Conservation (phyloP, 1,140 invertebrate species). For the Formica exsecta region DNA sequence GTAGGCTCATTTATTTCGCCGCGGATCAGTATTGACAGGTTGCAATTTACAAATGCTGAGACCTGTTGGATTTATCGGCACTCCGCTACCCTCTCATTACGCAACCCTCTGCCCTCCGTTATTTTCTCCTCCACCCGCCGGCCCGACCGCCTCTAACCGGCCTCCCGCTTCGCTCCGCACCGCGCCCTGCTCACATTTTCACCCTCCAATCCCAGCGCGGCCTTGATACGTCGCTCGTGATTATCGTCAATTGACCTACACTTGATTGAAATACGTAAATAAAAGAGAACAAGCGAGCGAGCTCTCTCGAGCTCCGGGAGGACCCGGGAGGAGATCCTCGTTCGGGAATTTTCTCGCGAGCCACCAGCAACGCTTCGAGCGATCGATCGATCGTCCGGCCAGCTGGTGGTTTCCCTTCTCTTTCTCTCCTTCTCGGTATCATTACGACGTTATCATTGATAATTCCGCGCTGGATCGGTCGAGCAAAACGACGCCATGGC, state of each 20-base stretch:
- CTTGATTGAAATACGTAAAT: conserved; percentile 76
- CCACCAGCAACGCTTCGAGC: conserved; percentile 49
- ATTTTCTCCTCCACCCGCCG: conserved; percentile 59
- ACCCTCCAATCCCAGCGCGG: conserved; percentile 78
- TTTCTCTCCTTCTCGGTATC: background rate
- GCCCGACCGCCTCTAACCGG: background rate
- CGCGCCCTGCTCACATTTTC: conserved; percentile 73
- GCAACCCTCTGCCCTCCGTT: conserved; percentile 77
- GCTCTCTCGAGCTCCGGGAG: conserved; percentile 7
- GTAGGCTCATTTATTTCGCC: conserved; percentile 82
- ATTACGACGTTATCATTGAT: conserved; percentile 68
- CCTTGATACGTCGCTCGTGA: conserved; percentile 76
- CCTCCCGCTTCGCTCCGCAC: background rate
- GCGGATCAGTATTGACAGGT: conserved; percentile 84
- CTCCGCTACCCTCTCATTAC: conserved; percentile 86
- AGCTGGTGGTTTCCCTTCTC: background rate
- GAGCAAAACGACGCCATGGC: background rate
- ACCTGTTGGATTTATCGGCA: conserved; percentile 86
- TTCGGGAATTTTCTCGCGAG: conserved; percentile 56
- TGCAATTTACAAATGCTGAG: conserved; percentile 87
- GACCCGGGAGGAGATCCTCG: conserved; percentile 49
- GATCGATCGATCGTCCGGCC: background rate
- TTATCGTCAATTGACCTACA: conserved; percentile 77
- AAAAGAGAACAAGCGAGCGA: conserved; percentile 62
- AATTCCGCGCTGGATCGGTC: conserved; percentile 45